Conservation (phyloP, 1,140 invertebrate species). For the Ptiloglossa arizonensis region DNA sequence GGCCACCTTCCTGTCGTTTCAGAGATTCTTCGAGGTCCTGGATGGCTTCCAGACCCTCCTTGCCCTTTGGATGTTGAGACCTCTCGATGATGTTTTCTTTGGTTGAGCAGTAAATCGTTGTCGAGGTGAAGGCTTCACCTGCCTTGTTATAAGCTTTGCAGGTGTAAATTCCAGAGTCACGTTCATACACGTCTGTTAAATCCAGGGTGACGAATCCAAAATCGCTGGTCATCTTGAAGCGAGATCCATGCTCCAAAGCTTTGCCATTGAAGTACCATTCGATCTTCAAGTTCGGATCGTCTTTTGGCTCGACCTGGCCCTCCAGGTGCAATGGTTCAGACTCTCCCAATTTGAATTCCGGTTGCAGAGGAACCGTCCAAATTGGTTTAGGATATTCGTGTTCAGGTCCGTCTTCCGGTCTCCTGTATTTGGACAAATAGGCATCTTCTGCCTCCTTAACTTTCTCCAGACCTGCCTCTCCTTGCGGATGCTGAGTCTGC, state of each 20-base stretch:
- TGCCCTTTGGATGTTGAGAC: slow-evolving; percentile 96
- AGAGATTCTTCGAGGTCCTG: slow-evolving; percentile 94
- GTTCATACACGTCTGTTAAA: slow-evolving; percentile 92
- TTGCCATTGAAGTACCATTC: slow-evolving; percentile 98
- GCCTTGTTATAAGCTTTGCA: slow-evolving; percentile 93
- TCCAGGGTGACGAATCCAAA: slow-evolving; percentile 96
- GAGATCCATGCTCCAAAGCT: slow-evolving; percentile 90
- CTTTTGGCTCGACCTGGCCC: slow-evolving; percentile 96
- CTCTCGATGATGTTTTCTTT: slow-evolving; percentile 93
- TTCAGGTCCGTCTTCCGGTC: slow-evolving; percentile 86
- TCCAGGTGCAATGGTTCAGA: slow-evolving; percentile 95
- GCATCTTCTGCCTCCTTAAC: slow-evolving; percentile 92
- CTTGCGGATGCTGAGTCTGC: slow-evolving; percentile 95
- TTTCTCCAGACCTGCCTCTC: slow-evolving; percentile 91
- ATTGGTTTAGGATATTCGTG: slow-evolving; percentile 92
- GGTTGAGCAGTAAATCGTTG: slow-evolving; percentile 91
- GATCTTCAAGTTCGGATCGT: slow-evolving; percentile 97
- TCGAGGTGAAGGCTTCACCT: slow-evolving; percentile 95
- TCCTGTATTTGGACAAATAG: slow-evolving; percentile 86
- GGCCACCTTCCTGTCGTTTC: slow-evolving; percentile 85
- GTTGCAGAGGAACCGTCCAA: slow-evolving; percentile 91
- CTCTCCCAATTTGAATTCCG: slow-evolving; percentile 93
- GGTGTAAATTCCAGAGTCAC: slow-evolving; percentile 97
- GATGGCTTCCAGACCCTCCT: slow-evolving; percentile 94
- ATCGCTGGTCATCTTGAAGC: slow-evolving; percentile 94